A percentile compares a stretch with the other conserved stretches of the same genome.
These are phyloP conservation scores for Cataglyphis altisquamis DNA, from an alignment of 2,888 invertebrate genomes.

Conservation along the genomic window DNA sequence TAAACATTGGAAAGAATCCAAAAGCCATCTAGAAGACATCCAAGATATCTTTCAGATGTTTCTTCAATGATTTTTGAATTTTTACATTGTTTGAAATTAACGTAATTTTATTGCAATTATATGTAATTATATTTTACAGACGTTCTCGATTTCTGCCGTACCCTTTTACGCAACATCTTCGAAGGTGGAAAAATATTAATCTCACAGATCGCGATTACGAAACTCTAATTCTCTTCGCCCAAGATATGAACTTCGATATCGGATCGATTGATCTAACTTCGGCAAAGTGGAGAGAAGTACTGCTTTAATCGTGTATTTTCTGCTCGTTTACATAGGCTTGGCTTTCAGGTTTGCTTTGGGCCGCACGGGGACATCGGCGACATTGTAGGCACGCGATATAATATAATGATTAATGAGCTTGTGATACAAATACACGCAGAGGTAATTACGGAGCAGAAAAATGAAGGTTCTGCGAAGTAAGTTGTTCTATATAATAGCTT, in stretches of 20 bases:
- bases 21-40: not conserved
- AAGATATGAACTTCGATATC: not conserved
- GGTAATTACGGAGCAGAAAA: slow-evolving; percentile 47
- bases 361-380: slow-evolving; percentile 79
- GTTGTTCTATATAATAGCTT: slow-evolving; percentile 43
- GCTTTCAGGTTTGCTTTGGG: slow-evolving; percentile 6
- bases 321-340: slow-evolving; percentile 32
- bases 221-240: not conserved
- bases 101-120: slow-evolving; percentile 15
- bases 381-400: slow-evolving; percentile 79
- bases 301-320: slow-evolving; percentile 60
- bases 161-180: slow-evolving; percentile 80
- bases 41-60: not conserved
- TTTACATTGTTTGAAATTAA: not conserved
- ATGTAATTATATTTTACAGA: slow-evolving; percentile 17
- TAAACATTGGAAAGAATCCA: not conserved
- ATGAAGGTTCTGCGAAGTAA: slow-evolving; percentile 40
- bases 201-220: not conserved
- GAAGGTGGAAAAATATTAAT: not conserved
- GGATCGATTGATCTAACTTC: slow-evolving; percentile 54
- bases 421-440: slow-evolving; percentile 66
- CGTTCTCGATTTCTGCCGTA: slow-evolving; percentile 49
- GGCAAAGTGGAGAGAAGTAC: slow-evolving; percentile 47
- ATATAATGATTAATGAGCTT: slow-evolving; percentile 67
- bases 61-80: not conserved